Conservation (phyloP, 1,140 invertebrate genomes). For the Amyelois transitella region DNA sequence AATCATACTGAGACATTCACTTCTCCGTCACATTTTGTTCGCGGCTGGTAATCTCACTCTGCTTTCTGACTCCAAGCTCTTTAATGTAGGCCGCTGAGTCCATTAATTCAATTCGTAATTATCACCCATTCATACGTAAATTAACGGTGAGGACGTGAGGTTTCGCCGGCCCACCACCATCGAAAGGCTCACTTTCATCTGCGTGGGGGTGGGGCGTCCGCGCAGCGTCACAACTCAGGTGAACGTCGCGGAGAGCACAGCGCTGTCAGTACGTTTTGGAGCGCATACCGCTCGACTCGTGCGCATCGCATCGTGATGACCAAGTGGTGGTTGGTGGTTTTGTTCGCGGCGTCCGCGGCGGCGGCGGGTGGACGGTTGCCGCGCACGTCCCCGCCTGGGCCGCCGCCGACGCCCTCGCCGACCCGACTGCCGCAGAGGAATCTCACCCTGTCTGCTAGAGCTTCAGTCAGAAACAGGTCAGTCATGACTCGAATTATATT, state of each 20-base stretch:
- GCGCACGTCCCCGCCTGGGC: slow-evolving; percentile 45
- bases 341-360: slow-evolving; percentile 42
- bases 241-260: slow-evolving; percentile 49
- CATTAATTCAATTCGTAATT: no score
- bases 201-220: slow-evolving; percentile 43
- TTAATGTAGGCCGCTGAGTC: no score
- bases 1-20: no score
- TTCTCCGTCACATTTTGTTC: no score
- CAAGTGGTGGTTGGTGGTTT: slow-evolving; percentile 55
- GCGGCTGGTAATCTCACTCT: no score
- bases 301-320: slow-evolving; percentile 48
- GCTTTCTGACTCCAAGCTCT: no score
- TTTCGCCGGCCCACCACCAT: slow-evolving; percentile 18
- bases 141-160: not conserved
- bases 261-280: slow-evolving; percentile 40
- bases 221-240: slow-evolving; percentile 46
- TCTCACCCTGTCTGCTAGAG: slow-evolving; percentile 52
- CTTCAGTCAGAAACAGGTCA: slow-evolving; percentile 62
- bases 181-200: slow-evolving; percentile 66
- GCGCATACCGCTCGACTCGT: slow-evolving; percentile 39
- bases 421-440: slow-evolving; percentile 52
- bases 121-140: not conserved
- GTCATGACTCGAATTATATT: slow-evolving; percentile 8
- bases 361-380: slow-evolving; percentile 55
- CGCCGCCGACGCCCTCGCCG: slow-evolving; percentile 25